Evolutionary conservation across 2,113 vertebrate species (phyloP).

Genomic region (Malurus cyaneus): DNA sequence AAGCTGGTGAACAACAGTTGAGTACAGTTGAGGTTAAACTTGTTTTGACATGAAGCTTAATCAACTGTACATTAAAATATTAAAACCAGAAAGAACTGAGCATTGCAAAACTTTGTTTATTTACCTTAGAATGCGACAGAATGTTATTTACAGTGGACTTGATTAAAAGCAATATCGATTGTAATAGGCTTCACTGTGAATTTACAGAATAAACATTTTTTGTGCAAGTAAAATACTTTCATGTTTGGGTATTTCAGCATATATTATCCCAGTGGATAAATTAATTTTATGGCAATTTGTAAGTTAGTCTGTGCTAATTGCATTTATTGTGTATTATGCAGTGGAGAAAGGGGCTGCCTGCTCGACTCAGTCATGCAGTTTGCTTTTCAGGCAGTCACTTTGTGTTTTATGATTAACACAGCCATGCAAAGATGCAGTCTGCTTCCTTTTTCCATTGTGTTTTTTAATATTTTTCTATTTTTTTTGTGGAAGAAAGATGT

Average conservation of each 20-base stretch:
- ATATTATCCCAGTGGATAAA: neutral
- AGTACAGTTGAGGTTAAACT: neutral
- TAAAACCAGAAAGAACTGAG: neutral
- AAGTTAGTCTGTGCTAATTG: neutral
- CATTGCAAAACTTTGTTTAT: neutral
- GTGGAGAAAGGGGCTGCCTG: neutral
- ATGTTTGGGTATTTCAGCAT: neutral
- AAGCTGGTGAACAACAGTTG: neutral
- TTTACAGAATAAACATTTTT: neutral
- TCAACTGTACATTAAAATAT: neutral
- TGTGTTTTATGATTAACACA: conserved; percentile 23
- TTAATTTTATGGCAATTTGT: neutral
- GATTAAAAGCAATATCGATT: neutral
- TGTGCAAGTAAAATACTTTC: neutral
- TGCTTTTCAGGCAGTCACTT: neutral
- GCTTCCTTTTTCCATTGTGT: neutral
- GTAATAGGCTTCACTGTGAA: neutral
- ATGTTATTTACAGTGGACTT: neutral
- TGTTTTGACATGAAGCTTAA: neutral
- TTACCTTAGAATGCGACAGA: neutral
- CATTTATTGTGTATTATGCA: neutral
- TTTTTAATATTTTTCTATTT: neutral
- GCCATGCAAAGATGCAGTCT: neutral
- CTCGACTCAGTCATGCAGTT: neutral
- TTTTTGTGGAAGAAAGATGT: neutral